A percentile compares a stretch with the other conserved stretches of the same genome.
Conservation (phyloP, 1,140 invertebrate genomes). For the Mizuhopecten yessoensis region DNA sequence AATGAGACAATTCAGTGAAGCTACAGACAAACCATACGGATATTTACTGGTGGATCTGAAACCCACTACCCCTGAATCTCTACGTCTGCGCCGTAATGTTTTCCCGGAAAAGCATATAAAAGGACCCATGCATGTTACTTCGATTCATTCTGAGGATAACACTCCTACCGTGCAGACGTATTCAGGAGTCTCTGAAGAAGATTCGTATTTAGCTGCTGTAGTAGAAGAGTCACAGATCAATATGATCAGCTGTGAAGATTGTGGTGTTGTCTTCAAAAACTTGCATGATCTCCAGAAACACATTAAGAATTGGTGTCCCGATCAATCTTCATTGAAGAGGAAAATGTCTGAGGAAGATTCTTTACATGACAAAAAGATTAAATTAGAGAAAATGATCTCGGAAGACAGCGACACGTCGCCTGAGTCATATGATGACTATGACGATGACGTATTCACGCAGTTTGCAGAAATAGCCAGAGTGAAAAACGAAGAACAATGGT, state of each 20-base stretch:
- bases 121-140: not conserved
- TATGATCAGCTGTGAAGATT: constrained; percentile 62
- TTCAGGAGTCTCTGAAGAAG: too few relatives aligned
- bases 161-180: constrained; percentile 15
- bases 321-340: not conserved
- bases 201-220: too few relatives aligned
- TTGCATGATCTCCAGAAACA: constrained; percentile 55
- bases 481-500: not conserved
- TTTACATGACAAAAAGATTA: too few relatives aligned
- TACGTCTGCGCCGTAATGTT: constrained; percentile 8
- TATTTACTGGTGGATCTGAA: constrained; percentile 59
- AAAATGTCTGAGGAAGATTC: not conserved
- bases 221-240: too few relatives aligned
- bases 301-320: constrained; percentile 53
- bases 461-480: not conserved
- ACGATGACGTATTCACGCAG: too few relatives aligned
- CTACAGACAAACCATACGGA: constrained; percentile 36
- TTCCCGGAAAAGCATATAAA: not conserved
- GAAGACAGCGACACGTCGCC: too few relatives aligned
- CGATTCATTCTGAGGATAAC: constrained; percentile 36
- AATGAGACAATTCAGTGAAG: not conserved
- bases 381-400: too few relatives aligned
- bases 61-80: constrained; percentile 46
- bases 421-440: too few relatives aligned
- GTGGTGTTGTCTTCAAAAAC: constrained; percentile 55